These are phyloP conservation scores for Anthrax anthrax DNA, from an alignment of 2,888 invertebrate species.

Conservation along the genomic window DNA sequence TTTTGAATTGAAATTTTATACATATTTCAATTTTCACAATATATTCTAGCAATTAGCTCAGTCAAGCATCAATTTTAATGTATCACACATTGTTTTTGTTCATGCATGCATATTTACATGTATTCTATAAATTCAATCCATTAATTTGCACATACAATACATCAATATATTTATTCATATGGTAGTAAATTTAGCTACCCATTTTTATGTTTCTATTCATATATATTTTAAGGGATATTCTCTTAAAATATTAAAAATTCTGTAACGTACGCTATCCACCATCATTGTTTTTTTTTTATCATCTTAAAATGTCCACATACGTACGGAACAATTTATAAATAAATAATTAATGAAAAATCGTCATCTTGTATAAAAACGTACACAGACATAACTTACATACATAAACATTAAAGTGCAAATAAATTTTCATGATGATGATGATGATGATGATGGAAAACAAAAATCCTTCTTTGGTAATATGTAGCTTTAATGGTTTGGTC, in stretches of 20 bases:
- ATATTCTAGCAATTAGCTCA: conserved; percentile 2
- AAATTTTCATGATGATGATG: background rate
- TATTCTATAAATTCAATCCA: too few relatives aligned
- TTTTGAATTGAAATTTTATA: too few relatives aligned
- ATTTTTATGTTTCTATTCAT: too few relatives aligned
- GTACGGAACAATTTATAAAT: conserved; percentile 6
- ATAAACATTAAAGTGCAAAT: too few relatives aligned
- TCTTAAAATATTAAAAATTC: background rate
- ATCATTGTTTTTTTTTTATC: too few relatives aligned
- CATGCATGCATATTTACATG: background rate
- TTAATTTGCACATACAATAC: too few relatives aligned
- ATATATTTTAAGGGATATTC: too few relatives aligned
- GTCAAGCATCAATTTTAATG: conserved; percentile 1
- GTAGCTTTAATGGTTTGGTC: background rate
- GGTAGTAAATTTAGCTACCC: too few relatives aligned
- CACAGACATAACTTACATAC: background rate
- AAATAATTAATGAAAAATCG: conserved; percentile 5
- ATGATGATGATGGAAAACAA: background rate
- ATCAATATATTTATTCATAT: too few relatives aligned
- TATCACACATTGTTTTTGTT: background rate
- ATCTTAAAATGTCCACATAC: background rate
- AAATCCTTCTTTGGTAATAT: background rate
- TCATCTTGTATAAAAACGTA: background rate
- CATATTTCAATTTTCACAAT: too few relatives aligned
- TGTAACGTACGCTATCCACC: background rate